Evolutionary conservation across 2,888 invertebrate species (phyloP), one percentile per base, ranked within the genome.

Genomic region (Ennomos erosarius): DNA sequence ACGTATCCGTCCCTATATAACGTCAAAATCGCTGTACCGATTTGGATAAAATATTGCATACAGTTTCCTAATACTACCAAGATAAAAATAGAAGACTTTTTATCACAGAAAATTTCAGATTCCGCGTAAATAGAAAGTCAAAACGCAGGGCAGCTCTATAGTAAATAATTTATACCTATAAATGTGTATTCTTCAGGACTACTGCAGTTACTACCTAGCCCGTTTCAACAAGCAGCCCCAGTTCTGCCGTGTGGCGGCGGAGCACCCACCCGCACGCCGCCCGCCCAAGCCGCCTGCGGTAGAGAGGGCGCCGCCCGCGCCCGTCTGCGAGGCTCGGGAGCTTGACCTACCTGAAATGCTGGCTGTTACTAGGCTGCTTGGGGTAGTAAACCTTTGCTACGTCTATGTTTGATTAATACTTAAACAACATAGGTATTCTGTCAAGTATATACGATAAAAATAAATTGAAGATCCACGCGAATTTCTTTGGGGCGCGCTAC

Each of bases 221-320:
- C 95, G 97, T 75, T 98, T 97, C 89, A 96, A 97, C 81, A 97
- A 96, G 82, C 95, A 96, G 81, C 98, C 98, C 0, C 96, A 95
- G 85, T 95, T 98, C 69, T 94, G 96, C 50, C 95, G 95, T 71
- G 94, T 93, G 71, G 76, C 86, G 34, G 91, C 90, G 36, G 82
- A 78, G 47, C 69, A 63, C 1, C 60, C 55, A 50, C 87, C 70
- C 2, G 53, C 64, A 0, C 74, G 73, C 4, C 77, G 86, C 1
- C 90, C 89, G 1, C 77, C 71, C 56, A 72, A 71, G 47, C 69
- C 71, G 35, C 72, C 80, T 0, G 76, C 76, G 3, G 68, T 69
- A 0, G 69, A 67, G 26, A 55, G 56, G 12, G 64, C 62, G 55
- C 44, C 59, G 48, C 35, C 56, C 1, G 64, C 62, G 55, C 44